Conservation (phyloP, 1,140 invertebrate species). For the Brachionus asplanchnoidis region DNA sequence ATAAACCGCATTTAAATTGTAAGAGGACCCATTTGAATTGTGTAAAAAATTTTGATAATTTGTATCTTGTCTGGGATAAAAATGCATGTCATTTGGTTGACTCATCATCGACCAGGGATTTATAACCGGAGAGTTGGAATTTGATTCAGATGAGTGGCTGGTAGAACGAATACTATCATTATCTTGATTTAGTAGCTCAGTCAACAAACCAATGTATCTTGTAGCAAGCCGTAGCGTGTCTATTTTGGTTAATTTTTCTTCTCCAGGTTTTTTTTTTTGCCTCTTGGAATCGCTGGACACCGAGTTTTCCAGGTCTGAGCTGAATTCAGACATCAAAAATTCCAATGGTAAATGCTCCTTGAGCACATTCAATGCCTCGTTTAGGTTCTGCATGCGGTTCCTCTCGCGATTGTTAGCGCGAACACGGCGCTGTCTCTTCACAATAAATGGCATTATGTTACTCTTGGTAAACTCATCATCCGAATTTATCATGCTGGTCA, state of each 20-base stretch:
- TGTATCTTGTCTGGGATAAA: background rate
- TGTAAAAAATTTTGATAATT: background rate
- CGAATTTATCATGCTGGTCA: slow-evolving; percentile 30
- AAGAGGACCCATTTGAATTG: background rate
- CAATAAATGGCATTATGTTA: slow-evolving; percentile 36
- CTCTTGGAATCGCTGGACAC: background rate
- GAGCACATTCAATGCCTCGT: slow-evolving; percentile 4
- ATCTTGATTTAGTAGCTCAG: background rate
- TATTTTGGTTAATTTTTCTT: slow-evolving; percentile 38
- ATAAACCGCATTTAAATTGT: background rate
- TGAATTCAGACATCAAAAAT: background rate
- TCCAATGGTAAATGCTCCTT: slow-evolving; percentile 17
- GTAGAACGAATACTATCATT: background rate
- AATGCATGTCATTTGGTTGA: background rate
- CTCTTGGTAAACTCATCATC: slow-evolving; percentile 32
- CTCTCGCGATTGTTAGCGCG: slow-evolving; percentile 39
- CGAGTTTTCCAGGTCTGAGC: slow-evolving; percentile 5
- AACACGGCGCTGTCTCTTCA: slow-evolving; percentile 23
- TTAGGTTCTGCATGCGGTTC: slow-evolving; percentile 20
- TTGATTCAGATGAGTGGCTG: background rate
- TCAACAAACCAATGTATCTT: slow-evolving; percentile 25
- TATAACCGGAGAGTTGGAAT: background rate
- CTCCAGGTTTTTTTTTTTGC: background rate
- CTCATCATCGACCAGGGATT: background rate
- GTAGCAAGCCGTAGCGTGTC: slow-evolving; percentile 16